Evolutionary conservation across 2,797 vertebrate species (phyloP).

Genomic region (Pseudochaenichthys georgianus): DNA sequence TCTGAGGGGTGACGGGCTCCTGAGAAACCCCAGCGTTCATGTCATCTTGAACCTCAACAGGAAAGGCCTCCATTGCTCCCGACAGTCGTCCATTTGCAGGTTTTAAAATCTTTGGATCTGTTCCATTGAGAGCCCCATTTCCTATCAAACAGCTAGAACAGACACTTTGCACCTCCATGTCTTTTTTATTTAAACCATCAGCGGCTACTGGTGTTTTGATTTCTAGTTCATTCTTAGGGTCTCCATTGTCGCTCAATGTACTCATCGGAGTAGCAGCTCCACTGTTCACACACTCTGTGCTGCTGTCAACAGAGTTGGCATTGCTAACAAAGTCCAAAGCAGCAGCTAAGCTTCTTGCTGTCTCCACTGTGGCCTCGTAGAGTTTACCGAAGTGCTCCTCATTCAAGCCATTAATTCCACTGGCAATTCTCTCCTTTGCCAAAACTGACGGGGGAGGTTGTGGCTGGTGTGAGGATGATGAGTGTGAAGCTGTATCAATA

Average conservation of each 20-base stretch:
- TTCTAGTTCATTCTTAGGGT: slow-evolving; percentile 53
- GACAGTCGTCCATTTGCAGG: slow-evolving; percentile 69
- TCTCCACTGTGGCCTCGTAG: slow-evolving; percentile 96
- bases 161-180: slow-evolving; percentile 71
- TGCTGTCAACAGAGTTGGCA: slow-evolving; percentile 65
- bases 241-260: slow-evolving; percentile 27
- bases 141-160: slow-evolving; percentile 88
- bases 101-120: slow-evolving; percentile 70
- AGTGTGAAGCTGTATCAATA: slow-evolving; percentile 32
- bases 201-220: slow-evolving; percentile 60
- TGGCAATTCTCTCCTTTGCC: slow-evolving; percentile 86
- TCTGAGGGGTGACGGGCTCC: slow-evolving; percentile 58
- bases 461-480: slow-evolving; percentile 23
- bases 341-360: slow-evolving; percentile 93
- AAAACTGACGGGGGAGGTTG: slow-evolving; percentile 64
- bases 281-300: slow-evolving; percentile 31
- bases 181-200: slow-evolving; percentile 82
- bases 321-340: slow-evolving; percentile 93
- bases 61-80: slow-evolving; percentile 73
- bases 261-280: slow-evolving; percentile 30
- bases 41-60: slow-evolving; percentile 73
- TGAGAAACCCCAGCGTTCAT: slow-evolving; percentile 71
- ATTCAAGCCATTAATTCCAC: slow-evolving; percentile 90
- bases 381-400: slow-evolving; percentile 93
- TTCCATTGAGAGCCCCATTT: slow-evolving; percentile 62